Evolutionary conservation across 2,113 vertebrate species (phyloP).

Genomic region (Speoplatyrhinus poulsoni): DNA sequence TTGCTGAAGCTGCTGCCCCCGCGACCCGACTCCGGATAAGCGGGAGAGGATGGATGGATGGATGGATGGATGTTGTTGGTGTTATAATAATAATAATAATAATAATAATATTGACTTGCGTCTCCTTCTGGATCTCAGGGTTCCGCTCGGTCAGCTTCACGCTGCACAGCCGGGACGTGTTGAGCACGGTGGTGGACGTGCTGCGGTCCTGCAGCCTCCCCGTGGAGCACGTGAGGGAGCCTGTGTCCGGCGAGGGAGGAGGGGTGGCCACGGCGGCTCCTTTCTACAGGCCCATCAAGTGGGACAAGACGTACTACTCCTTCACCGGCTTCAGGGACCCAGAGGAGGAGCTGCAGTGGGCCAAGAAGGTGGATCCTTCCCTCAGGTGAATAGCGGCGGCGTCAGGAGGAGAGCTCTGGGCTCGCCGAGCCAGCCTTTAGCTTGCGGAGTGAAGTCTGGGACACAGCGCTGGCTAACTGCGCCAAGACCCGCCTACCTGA

Average conservation of each 20-base stretch:
- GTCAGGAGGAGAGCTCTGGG: no score
- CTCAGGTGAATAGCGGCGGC: conserved; percentile 77
- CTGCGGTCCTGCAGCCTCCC: conserved; percentile 93
- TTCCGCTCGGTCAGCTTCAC: conserved; percentile 93
- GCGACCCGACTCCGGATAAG: no score
- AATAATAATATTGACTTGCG: neutral
- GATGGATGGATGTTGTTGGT: no score
- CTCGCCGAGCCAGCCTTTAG: no score
- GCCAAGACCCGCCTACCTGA: no score
- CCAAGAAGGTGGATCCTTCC: conserved; percentile 81
- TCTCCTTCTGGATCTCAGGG: conserved; percentile 65
- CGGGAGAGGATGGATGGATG: no score
- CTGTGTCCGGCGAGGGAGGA: conserved; percentile 36
- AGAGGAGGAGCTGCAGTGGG: conserved; percentile 87
- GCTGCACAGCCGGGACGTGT: conserved; percentile 84
- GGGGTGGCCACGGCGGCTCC: conserved; percentile 41
- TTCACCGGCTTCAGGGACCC: conserved; percentile 95
- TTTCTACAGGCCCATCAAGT: conserved; percentile 88
- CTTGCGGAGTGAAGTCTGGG: no score
- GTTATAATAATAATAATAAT: no score
- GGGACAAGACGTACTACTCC: conserved; percentile 92
- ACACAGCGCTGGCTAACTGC: no score
- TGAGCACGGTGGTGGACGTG: conserved; percentile 88
- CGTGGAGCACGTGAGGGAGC: conserved; percentile 82
- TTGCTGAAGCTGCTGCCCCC: no score